phyloP scores from a whole-genome alignment of 92 coral and sea anemone species.

The Galaxea fascicularis region DNA sequence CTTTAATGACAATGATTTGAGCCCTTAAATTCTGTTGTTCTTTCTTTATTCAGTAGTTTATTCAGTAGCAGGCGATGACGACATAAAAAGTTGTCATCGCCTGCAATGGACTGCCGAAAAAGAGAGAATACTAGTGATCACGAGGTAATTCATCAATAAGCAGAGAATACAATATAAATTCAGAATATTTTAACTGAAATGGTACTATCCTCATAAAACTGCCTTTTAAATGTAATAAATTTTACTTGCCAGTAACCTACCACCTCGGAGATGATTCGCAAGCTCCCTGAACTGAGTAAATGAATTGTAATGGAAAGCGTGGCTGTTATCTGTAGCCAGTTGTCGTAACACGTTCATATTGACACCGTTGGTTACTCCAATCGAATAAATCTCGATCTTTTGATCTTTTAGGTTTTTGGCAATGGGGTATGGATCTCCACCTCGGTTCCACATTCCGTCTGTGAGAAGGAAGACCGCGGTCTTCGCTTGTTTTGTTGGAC shows the following conservation, averaged over 20 bases:
- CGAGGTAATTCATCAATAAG: too few relatives aligned
- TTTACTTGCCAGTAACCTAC: constrained; percentile 46
- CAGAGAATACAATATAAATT: too few relatives aligned
- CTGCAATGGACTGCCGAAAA: too few relatives aligned
- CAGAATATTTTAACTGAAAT: too few relatives aligned
- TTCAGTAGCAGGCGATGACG: too few relatives aligned
- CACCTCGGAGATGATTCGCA: constrained; percentile 91
- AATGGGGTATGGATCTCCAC: constrained; percentile 76
- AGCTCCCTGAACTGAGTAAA: constrained; percentile 86
- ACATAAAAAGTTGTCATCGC: too few relatives aligned
- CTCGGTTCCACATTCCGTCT: constrained; percentile 89
- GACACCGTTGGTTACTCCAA: constrained; percentile 86
- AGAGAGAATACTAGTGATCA: too few relatives aligned
- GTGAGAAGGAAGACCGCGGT: constrained; percentile 90
- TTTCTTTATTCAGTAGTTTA: too few relatives aligned
- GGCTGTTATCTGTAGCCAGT: constrained; percentile 77
- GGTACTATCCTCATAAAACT: too few relatives aligned
- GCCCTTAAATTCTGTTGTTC: too few relatives aligned
- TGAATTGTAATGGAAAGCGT: constrained; percentile 79
- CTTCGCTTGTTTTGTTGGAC: constrained; percentile 82
- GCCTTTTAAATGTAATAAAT: not conserved
- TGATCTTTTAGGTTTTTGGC: constrained; percentile 70
- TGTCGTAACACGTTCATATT: constrained; percentile 64
- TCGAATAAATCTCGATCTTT: constrained; percentile 81
- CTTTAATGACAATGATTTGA: too few relatives aligned